Base-by-base conservation (phyloP, 2,888 invertebrate species). In the Homarus gammarus region DNA sequence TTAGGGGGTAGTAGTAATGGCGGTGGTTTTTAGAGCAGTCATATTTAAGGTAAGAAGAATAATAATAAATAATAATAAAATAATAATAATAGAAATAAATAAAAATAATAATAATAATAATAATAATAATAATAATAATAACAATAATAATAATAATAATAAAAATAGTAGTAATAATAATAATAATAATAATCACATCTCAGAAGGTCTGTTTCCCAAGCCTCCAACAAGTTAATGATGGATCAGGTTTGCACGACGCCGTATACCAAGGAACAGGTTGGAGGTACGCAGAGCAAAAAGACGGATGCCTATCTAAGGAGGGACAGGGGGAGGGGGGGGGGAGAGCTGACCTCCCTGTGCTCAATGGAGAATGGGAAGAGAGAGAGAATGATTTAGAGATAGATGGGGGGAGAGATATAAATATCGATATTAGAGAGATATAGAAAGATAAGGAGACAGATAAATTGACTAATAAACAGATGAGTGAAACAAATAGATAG, bases 341-440 rank as follows among this genome's bases (percentile, higher is more conserved):
- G 36, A 72, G 72, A 72, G 72, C 33, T 72, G 72, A 38, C 18
- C 36, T 36, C 36, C 2, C 36, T 36, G 38, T 15, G 38, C 38
- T 38, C 18, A 73, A 38, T 38, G 73, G 38, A 27, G 38, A 38
- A 73, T 36, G 38, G 73, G 38, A 38, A 83, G 83, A 83, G 70
- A 83, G 70, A 83, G 83, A 72, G 83, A 70, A 68, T 68, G 70
- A 61, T 38, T 73, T n/a, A 75, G 51, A 72, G 83, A 70, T 33
- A 51, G 72, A 31, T 44, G 49, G 72, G 51, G 38, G 51, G 51
- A 73, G 56, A 73, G 18, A 84, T 33, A 84, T 33, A 73, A 22
- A 51, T 36, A 73, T 49, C 70, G 56, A 73, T 44, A 64, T 44
- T 5, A 44, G 56, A 18, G 12, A 56, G 2, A 56, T 8, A 56